phyloP scores from a whole-genome alignment of 2,888 invertebrate genomes.

The Caenorhabditis virilis region DNA sequence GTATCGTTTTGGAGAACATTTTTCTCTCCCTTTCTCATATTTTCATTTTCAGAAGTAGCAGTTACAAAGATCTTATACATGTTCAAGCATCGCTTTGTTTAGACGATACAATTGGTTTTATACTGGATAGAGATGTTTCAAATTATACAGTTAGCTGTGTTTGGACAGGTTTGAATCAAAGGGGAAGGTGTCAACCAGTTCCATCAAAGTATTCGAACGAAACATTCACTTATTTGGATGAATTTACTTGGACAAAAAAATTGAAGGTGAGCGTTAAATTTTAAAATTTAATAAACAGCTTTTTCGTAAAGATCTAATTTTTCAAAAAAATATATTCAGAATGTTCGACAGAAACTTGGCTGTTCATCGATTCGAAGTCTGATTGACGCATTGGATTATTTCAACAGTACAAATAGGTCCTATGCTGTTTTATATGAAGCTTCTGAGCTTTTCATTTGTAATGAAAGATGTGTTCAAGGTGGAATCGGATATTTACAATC shows the following conservation, averaged over 20 bases:
- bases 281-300: neutral
- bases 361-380: neutral
- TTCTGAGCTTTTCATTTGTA: conserved; percentile 41
- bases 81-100: conserved; percentile 10
- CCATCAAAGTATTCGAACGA: conserved; percentile 17
- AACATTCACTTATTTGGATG: conserved; percentile 10
- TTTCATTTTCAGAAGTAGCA: conserved; percentile 4
- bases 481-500: conserved; percentile 40
- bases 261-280: conserved; percentile 6
- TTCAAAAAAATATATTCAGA: conserved; percentile 8
- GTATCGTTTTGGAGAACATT: conserved; percentile 4
- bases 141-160: conserved; percentile 33
- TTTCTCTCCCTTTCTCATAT: neutral
- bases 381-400: too few relatives aligned
- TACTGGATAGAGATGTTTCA: conserved; percentile 25
- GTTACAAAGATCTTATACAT: neutral
- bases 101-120: conserved; percentile 33
- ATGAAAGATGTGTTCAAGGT: conserved; percentile 41
- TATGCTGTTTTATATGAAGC: too few relatives aligned
- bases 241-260: conserved; percentile 3
- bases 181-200: conserved; percentile 33
- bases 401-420: too few relatives aligned
- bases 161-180: conserved; percentile 38
- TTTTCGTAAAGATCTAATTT: neutral
- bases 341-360: neutral